These are phyloP conservation scores for Drosophila orena DNA, from an alignment of 1,140 invertebrate genomes.

Conservation along the genomic window DNA sequence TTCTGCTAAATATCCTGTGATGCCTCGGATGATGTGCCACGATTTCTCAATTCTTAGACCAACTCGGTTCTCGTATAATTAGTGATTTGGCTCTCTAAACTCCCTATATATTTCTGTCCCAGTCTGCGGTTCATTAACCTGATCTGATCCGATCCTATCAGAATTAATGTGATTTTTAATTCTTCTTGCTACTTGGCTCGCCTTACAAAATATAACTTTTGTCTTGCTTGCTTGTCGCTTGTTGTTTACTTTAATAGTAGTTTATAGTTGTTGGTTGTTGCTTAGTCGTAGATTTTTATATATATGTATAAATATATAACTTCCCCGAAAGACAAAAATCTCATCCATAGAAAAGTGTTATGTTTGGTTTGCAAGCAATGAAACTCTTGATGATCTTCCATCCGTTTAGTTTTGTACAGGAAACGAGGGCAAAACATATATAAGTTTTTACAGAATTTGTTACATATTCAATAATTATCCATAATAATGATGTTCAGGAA, in stretches of 20 bases:
- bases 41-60: slow-evolving; percentile 54
- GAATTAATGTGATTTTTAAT: slow-evolving; percentile 18
- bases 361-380: slow-evolving; percentile 35
- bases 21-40: slow-evolving; percentile 49
- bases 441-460: slow-evolving; percentile 34
- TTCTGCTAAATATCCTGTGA: slow-evolving; percentile 14
- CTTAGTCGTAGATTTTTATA: slow-evolving; percentile 35
- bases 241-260: slow-evolving; percentile 32
- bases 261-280: slow-evolving; percentile 43
- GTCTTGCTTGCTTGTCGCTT: slow-evolving; percentile 8
- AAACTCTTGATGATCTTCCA: slow-evolving; percentile 25
- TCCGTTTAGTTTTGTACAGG: slow-evolving; percentile 34
- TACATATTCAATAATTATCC: slow-evolving; percentile 33
- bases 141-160: slow-evolving; percentile 26
- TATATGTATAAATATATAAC: slow-evolving; percentile 26
- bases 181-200: slow-evolving; percentile 17
- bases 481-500: slow-evolving; percentile 45
- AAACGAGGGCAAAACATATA: slow-evolving; percentile 10
- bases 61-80: slow-evolving; percentile 46
- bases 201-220: slow-evolving; percentile 31
- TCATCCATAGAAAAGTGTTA: slow-evolving; percentile 9
- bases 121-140: slow-evolving; percentile 22
- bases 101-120: slow-evolving; percentile 18
- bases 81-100: slow-evolving; percentile 56
- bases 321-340: slow-evolving; percentile 20